phyloP scores from a whole-genome alignment of 2,797 vertebrate genomes.

The Coilia nasus region DNA sequence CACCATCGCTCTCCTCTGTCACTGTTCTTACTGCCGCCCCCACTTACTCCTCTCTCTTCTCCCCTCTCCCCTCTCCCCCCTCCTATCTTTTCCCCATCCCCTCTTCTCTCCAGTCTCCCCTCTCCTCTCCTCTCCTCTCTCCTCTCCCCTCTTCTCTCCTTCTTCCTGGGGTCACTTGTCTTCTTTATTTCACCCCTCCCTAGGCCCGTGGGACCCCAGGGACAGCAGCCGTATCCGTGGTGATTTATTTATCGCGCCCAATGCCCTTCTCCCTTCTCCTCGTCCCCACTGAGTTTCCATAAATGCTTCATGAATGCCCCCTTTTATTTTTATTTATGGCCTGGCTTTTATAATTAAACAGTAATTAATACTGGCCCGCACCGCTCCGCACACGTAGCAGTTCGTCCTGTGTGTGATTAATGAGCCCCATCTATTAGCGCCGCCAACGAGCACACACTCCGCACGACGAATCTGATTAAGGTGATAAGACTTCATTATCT shows the following conservation, averaged over 20 bases:
- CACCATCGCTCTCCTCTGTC: neutral
- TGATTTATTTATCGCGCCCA: conserved; percentile 55
- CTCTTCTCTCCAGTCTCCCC: neutral
- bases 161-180: neutral
- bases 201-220: conserved; percentile 15
- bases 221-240: conserved; percentile 35
- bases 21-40: neutral
- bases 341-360: conserved; percentile 96
- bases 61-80: neutral
- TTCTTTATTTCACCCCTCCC: conserved; percentile 16
- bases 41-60: too few relatives aligned
- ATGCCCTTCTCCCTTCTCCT: conserved; percentile 58
- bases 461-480: conserved; percentile 91
- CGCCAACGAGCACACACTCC: conserved; percentile 83
- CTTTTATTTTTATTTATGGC: conserved; percentile 86
- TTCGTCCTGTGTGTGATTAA: conserved; percentile 89
- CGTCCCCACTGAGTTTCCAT: conserved; percentile 71
- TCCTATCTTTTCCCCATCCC: neutral
- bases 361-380: conserved; percentile 95
- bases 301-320: conserved; percentile 67
- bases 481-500: conserved; percentile 76
- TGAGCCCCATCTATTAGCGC: conserved; percentile 94
- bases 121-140: neutral
- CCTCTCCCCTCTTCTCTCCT: neutral
- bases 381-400: conserved; percentile 86